Evolutionary conservation across 35 echinoderm and acorn worm species (phyloP).

Genomic region (Ptychodera flava): DNA sequence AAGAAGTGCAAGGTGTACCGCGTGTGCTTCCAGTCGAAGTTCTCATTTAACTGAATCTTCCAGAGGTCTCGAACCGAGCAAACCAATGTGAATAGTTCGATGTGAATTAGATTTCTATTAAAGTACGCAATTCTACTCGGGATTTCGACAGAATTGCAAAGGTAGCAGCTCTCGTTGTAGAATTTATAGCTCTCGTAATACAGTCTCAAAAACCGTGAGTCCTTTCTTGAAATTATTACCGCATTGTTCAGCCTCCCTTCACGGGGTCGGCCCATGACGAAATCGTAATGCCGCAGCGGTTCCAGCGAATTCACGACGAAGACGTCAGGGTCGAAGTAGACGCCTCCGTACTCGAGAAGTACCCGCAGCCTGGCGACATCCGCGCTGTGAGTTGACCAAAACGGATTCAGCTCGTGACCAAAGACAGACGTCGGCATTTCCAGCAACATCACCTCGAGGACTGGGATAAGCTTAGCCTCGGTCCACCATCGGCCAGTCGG

Average conservation of each 20-base stretch:
- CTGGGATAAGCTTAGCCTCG: not conserved
- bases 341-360: not conserved
- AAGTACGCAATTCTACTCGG: not conserved
- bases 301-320: not conserved
- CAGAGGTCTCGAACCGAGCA: not conserved
- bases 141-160: not conserved
- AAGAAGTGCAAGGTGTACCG: not conserved
- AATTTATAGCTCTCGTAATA: not conserved
- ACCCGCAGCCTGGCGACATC: not conserved
- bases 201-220: not conserved
- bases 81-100: not conserved
- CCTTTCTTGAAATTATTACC: not conserved
- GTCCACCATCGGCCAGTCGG: not conserved
- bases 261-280: not conserved
- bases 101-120: not conserved
- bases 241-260: not conserved
- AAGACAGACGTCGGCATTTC: not conserved
- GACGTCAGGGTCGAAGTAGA: not conserved
- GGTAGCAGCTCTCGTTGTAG: not conserved
- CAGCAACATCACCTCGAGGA: not conserved
- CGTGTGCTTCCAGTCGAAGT: not conserved
- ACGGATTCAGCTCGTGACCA: not conserved
- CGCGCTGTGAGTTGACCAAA: not conserved
- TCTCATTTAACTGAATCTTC: not conserved
- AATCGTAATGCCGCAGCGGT: not conserved